Base-by-base conservation (phyloP, 2,113 vertebrate genomes). In the Hoplias malabaricus region DNA sequence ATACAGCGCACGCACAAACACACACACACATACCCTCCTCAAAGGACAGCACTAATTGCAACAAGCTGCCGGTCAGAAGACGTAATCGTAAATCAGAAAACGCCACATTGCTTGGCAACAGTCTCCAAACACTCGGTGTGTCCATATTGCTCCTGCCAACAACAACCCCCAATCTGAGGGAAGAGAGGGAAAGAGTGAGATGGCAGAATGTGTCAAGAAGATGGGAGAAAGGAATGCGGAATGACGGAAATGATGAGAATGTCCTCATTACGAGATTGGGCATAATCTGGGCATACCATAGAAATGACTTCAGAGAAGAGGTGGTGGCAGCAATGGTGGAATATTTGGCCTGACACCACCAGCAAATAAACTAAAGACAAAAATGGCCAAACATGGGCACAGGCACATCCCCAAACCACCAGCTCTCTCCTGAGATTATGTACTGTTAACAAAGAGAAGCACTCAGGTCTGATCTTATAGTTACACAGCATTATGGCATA, bases 1-100 rank as follows among this genome's bases (percentile, higher is more conserved):
- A 82, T 56, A 42, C 80, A 59, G 83, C 83, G 43, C 48, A 65
- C 23, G 78, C 71, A 67, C 63, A 75, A 40, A 46, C 69, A 34
- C 21, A 34, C 79, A 73, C 69, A 59, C 79, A 38, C 48, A 12
- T 50, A 6, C 23, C 42, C 77, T 80, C 78, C 83, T 83, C 13
- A 75, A 79, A 85, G 71, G 75, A 82, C 53, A 86, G 84, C 73
- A 67, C 84, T 90, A 92, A 93, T 90, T 88, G 87, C 85, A 88
- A 89, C 88, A 91, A 91, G 89, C 86, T 89, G 88, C 85, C 80
- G 85, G 84, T 80, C 84, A 82, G 81, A 87, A 89, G 80, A 91
- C 86, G 86, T 88, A 86, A 88, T 84, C 76, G 82, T 86, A 88
- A 88, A 91, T 88, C 87, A 86, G 84, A 90, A 87, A 86, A 82